A percentile compares a stretch with the other conserved stretches of the same genome.
These are phyloP conservation scores for Stenolophus ochropezus DNA, from an alignment of 2,888 invertebrate genomes.

Conservation along the genomic window DNA sequence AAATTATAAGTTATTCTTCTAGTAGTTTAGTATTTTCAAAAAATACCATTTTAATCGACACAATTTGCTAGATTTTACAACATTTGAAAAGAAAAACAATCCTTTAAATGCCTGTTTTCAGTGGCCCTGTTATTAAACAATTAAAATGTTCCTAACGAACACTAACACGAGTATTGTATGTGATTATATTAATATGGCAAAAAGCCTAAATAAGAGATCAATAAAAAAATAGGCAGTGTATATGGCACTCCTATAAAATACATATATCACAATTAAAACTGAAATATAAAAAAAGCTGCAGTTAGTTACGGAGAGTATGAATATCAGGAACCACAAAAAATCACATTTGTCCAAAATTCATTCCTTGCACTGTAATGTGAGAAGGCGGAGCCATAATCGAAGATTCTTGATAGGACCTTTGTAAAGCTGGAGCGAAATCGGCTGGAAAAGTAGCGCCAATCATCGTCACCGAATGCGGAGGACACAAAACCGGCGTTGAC, in stretches of 20 bases:
- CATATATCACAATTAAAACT: constrained; percentile 12
- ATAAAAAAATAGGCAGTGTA: not conserved
- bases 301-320: constrained; percentile 4
- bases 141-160: not conserved
- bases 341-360: constrained; percentile 88
- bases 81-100: not conserved
- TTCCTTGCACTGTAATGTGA: constrained; percentile 83
- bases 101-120: not conserved
- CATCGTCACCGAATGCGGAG: constrained; percentile 80
- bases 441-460: constrained; percentile 80
- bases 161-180: constrained; percentile 29
- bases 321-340: constrained; percentile 49
- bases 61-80: constrained; percentile 18
- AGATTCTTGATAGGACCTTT: constrained; percentile 71
- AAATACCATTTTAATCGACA: constrained; percentile 4
- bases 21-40: constrained; percentile 10
- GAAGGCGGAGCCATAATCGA: constrained; percentile 72
- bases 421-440: constrained; percentile 79
- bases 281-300: not conserved
- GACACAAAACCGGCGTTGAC: constrained; percentile 75
- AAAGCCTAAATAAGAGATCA: not conserved
- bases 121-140: not conserved
- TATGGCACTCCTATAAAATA: constrained; percentile 32
- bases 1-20: constrained; percentile 24
- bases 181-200: constrained; percentile 18